Evolutionary conservation across 2,113 vertebrate species (phyloP).

Genomic region (Todiramphus chloris): DNA sequence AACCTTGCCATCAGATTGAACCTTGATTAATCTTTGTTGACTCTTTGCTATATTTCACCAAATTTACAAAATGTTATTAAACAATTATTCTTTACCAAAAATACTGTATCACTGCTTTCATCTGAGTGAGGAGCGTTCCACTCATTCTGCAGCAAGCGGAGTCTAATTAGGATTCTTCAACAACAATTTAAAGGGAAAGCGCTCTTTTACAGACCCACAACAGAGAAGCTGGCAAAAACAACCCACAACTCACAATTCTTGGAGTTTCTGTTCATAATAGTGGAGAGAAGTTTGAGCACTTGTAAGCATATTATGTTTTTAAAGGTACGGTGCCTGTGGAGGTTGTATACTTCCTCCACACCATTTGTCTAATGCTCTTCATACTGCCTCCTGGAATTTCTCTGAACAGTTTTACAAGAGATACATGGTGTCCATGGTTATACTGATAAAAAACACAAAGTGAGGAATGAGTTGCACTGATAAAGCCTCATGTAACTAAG

Average conservation of each 20-base stretch:
- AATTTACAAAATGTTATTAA: no score
- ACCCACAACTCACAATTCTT: background rate
- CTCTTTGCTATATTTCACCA: no score
- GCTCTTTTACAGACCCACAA: no score
- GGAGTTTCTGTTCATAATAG: background rate
- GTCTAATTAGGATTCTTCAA: no score
- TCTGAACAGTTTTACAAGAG: background rate
- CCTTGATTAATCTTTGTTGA: no score
- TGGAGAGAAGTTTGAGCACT: background rate
- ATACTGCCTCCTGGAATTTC: background rate
- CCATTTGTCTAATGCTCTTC: background rate
- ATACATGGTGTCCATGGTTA: fast-evolving
- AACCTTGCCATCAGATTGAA: no score
- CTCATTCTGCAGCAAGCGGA: no score
- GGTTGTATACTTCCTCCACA: background rate
- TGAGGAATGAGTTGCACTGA: background rate
- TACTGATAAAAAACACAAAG: background rate
- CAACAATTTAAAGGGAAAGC: no score
- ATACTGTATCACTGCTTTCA: no score
- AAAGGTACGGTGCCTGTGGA: background rate
- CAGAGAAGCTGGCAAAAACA: background rate
- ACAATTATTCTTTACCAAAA: no score
- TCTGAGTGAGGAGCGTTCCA: no score
- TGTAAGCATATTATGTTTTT: background rate
- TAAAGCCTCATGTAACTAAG: background rate